phyloP scores from a whole-genome alignment of 2,888 invertebrate genomes.

The Euzophera pinguis region DNA sequence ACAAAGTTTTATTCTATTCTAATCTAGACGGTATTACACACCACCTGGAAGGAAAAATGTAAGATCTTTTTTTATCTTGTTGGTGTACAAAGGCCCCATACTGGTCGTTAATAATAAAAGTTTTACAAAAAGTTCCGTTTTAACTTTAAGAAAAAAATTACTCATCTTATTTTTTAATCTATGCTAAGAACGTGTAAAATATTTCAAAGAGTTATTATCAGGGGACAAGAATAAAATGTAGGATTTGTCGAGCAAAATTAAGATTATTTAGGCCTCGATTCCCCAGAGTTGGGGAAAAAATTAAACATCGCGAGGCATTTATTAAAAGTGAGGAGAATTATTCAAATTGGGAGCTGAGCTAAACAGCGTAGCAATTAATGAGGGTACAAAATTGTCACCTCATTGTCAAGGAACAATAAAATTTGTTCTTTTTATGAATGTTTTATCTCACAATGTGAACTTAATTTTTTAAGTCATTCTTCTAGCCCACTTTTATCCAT shows the following conservation, averaged over 20 bases:
- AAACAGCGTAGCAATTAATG: neutral
- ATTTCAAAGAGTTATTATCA: conserved; percentile 19
- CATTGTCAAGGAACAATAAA: neutral
- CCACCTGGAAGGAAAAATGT: too few relatives aligned
- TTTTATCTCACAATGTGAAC: too few relatives aligned
- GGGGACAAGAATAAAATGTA: conserved; percentile 11
- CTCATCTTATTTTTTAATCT: neutral
- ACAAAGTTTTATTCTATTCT: too few relatives aligned
- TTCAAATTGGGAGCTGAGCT: conserved; percentile 24
- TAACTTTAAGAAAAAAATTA: too few relatives aligned
- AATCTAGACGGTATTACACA: too few relatives aligned
- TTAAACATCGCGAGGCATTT: conserved; percentile 19
- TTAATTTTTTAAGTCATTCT: too few relatives aligned
- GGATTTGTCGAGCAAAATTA: conserved; percentile 11
- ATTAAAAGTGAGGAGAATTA: conserved; percentile 28
- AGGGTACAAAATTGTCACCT: neutral
- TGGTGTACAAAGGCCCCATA: too few relatives aligned
- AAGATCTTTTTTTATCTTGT: too few relatives aligned
- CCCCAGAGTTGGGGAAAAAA: conserved; percentile 12
- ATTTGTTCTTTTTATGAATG: too few relatives aligned
- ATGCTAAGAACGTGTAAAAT: conserved; percentile 21
- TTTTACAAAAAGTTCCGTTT: too few relatives aligned
- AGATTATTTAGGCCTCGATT: conserved; percentile 9
- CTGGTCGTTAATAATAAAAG: too few relatives aligned
- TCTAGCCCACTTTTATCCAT: too few relatives aligned